These are phyloP conservation scores for Eonycteris spelaea DNA, from an alignment of 2,113 vertebrate species.

Conservation along the genomic window DNA sequence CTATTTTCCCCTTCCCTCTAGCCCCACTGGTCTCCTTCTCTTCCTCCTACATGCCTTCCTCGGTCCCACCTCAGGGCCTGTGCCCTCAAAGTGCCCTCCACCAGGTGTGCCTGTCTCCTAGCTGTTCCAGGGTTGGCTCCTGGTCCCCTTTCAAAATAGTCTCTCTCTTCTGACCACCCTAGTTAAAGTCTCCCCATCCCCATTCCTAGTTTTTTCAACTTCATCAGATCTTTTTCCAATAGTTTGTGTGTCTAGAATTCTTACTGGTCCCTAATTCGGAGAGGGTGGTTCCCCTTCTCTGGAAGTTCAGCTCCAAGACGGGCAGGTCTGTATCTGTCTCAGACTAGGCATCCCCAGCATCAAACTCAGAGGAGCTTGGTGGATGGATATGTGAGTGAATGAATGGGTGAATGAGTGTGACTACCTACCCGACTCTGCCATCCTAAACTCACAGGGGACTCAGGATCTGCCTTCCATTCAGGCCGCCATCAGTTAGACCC, in stretches of 20 bases:
- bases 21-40: not conserved
- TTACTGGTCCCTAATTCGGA: not conserved
- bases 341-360: not conserved
- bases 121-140: not conserved
- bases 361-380: not conserved
- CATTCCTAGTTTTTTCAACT: not conserved
- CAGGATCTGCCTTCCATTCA: not conserved
- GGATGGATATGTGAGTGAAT: not conserved
- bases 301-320: not conserved
- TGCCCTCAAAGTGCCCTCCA: not conserved
- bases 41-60: not conserved
- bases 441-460: not conserved
- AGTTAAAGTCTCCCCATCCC: not conserved
- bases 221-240: not conserved
- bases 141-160: not conserved
- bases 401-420: too few species aligned
- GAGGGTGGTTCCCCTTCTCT: not conserved
- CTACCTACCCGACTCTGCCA: not conserved
- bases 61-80: not conserved
- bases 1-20: not conserved
- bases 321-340: not conserved
- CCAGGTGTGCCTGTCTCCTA: not conserved
- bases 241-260: not conserved
- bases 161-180: not conserved
- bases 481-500: not conserved